These are phyloP conservation scores for Chrosomus eos DNA, from an alignment of 2,797 vertebrate species.

Conservation along the genomic window DNA sequence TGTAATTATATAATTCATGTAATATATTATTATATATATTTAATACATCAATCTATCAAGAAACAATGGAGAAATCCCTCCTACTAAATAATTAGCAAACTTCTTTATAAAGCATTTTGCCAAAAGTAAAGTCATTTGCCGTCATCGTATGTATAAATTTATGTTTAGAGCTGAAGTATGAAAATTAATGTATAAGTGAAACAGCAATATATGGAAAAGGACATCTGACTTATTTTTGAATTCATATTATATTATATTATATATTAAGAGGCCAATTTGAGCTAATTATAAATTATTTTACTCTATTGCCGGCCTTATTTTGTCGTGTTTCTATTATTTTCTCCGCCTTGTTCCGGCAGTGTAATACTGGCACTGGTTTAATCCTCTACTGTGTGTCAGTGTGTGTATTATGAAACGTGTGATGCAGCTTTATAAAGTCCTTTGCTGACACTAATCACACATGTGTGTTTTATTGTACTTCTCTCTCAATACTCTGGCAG, in stretches of 20 bases:
- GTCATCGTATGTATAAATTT: not conserved
- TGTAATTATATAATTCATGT: not conserved
- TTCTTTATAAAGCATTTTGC: not conserved
- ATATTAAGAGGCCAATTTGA: not conserved
- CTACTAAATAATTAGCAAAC: not conserved
- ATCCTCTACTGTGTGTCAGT: slow-evolving; percentile 13
- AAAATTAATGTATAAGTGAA: not conserved
- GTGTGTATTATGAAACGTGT: slow-evolving; percentile 55
- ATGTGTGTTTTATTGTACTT: slow-evolving; percentile 77
- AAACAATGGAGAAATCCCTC: not conserved
- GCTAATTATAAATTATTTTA: not conserved
- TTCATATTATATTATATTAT: not conserved
- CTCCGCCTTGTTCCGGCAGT: not conserved
- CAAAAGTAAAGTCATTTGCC: not conserved
- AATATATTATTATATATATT: not conserved
- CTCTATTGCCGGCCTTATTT: not conserved
- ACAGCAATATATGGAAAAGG: not conserved
- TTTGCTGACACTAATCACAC: slow-evolving; percentile 67
- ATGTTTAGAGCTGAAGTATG: not conserved
- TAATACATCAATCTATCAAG: not conserved
- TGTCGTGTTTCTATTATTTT: not conserved
- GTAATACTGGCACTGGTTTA: slow-evolving; percentile 47
- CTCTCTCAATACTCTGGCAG: slow-evolving; percentile 76
- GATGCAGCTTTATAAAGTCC: slow-evolving; percentile 69
- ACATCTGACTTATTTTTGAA: not conserved